Evolutionary conservation across 2,113 vertebrate species (phyloP), one percentile per base, ranked within the genome.

Genomic region (Syngnathoides biaculeatus): DNA sequence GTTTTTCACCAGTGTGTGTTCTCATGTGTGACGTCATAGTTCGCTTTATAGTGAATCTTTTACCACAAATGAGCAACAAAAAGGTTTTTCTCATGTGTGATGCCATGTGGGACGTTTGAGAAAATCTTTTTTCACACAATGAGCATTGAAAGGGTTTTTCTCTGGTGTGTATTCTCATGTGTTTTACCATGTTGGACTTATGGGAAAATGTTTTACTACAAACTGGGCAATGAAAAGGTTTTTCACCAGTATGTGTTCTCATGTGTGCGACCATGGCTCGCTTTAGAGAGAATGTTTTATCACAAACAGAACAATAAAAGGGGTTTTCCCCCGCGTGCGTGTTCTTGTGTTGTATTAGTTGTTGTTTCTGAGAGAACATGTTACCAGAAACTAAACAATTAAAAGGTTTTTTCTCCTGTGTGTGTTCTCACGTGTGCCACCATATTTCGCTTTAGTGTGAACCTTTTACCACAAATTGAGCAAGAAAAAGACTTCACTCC

Each of bases 121-220:
- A 52, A n/a, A 52, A 52, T 52, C 8, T 52, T 52, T 52, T 52
- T 1, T 1, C 20, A 3, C 48, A 52, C n/a, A 52, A 11, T 52
- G 48, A n/a, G 48, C 48, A 52, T 10, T n/a, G 2, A 52, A 22
- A 52, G 48, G 48, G 48, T 52, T n/a, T 52, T n/a, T 52, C 48
- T 22, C 48, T 20, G 10, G 48, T 52, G 48, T 52, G 48, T 3
- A 20, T 52, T 22, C 48, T n/a, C 48, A 11, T 52, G 48, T 52
- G 48, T 52, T 52, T 52, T 8, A n/a, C n/a, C 48, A 52, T 52
- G 48, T 52, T 52, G 48, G 48, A 52, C n/a, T 52, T 52, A 52
- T 52, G n/a, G 3, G 48, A 52, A 20, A 52, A 52, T 2, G 48
- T 52, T 52, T 52, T 52, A 2, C 48, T n/a, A 10, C 48, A 52